Conservation (phyloP, 2,113 vertebrate genomes). For the Colinus virginianus region DNA sequence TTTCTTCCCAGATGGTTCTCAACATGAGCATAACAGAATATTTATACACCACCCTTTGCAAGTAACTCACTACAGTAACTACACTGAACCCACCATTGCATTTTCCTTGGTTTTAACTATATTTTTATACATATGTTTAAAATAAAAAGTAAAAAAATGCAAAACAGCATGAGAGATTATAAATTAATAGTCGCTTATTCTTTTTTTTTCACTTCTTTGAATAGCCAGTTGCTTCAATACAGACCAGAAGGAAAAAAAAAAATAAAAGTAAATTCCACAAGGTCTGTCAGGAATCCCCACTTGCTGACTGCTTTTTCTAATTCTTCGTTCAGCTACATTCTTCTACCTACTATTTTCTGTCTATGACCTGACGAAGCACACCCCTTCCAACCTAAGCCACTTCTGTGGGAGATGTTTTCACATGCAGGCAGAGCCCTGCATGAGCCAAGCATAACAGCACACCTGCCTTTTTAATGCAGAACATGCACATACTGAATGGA, state of each 20-base stretch:
- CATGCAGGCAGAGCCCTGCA: not conserved
- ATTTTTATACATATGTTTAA: not conserved
- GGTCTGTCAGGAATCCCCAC: not conserved
- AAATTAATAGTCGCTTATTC: not conserved
- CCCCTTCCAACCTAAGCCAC: no score
- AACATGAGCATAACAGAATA: not conserved
- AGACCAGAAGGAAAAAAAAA: conserved; percentile 9
- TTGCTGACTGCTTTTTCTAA: conserved; percentile 14
- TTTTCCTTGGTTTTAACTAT: not conserved
- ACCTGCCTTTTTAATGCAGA: not conserved
- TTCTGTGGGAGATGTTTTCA: conserved; percentile 17
- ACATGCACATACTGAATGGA: rapidly evolving
- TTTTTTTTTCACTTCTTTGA: conserved; percentile 7
- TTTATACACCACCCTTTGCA: not conserved
- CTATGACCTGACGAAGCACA: conserved; percentile 24
- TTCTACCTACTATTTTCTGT: conserved; percentile 27
- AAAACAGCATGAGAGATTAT: not conserved
- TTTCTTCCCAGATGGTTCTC: not conserved
- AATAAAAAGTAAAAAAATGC: not conserved
- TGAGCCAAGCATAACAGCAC: not conserved
- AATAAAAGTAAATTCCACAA: conserved; percentile 23
- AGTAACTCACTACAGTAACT: not conserved
- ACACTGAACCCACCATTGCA: not conserved
- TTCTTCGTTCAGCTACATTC: conserved; percentile 44
- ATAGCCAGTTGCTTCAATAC: not conserved